phyloP scores from a whole-genome alignment of 2,797 vertebrate species.

The Linurgus olivaceus region DNA sequence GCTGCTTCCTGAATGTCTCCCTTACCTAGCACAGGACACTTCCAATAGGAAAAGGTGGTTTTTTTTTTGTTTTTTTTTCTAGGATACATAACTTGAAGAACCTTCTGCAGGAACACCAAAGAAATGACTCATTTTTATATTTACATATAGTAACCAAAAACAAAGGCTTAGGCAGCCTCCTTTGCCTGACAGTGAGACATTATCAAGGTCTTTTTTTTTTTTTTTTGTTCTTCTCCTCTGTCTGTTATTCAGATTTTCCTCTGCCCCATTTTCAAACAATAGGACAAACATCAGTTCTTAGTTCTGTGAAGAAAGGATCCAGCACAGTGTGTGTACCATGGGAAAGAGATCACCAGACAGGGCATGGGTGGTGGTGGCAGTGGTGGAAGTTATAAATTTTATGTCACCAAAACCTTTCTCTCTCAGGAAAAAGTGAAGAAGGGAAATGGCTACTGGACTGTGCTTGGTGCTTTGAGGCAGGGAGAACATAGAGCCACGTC shows the following conservation, averaged over 20 bases:
- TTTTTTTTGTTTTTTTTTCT: background rate
- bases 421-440: background rate
- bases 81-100: background rate
- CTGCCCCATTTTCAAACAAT: background rate
- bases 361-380: fast-evolving
- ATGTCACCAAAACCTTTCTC: background rate
- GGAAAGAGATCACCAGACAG: background rate
- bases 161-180: background rate
- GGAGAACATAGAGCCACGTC: background rate
- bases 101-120: background rate
- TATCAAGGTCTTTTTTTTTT: background rate
- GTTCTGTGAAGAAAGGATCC: background rate
- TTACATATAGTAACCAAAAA: background rate
- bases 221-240: background rate
- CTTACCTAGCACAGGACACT: background rate
- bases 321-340: background rate
- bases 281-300: background rate
- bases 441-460: background rate
- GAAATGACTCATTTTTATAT: background rate
- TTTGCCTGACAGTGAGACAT: background rate
- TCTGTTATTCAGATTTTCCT: background rate
- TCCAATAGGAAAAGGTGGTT: background rate
- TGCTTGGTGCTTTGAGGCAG: background rate
- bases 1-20: background rate
- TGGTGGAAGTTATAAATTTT: background rate